Evolutionary conservation across 1,140 invertebrate species (phyloP).

Genomic region (Tetramorium alpestre): DNA sequence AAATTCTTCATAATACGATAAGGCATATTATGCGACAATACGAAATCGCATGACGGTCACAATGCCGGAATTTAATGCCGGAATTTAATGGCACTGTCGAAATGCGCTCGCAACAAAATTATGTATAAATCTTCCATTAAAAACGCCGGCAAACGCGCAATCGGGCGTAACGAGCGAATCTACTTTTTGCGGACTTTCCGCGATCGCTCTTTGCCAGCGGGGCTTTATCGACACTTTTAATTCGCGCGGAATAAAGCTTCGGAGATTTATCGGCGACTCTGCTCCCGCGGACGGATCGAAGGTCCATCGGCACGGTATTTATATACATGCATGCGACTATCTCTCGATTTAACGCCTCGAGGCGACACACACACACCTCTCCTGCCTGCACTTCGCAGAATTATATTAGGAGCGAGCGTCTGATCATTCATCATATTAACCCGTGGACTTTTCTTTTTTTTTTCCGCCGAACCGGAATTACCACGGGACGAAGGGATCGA

Average conservation of each 20-base stretch:
- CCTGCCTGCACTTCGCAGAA: constrained; percentile 43
- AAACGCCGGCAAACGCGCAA: background rate
- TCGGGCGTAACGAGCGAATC: constrained; percentile 27
- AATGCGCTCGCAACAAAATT: constrained; percentile 3
- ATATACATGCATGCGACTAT: constrained; percentile 21
- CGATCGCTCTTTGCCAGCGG: constrained; percentile 48
- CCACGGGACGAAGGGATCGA: constrained; percentile 19
- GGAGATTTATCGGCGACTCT: constrained; percentile 49
- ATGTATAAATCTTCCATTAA: background rate
- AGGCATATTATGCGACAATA: background rate
- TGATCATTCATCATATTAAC: constrained; percentile 58
- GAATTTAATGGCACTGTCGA: background rate
- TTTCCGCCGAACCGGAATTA: constrained; percentile 17
- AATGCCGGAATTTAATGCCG: background rate
- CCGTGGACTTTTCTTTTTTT: background rate
- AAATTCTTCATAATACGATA: background rate
- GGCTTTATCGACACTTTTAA: constrained; percentile 55
- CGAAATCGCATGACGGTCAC: background rate
- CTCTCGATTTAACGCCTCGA: constrained; percentile 46
- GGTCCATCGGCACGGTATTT: constrained; percentile 45
- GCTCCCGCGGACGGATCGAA: constrained; percentile 32
- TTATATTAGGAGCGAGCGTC: constrained; percentile 42
- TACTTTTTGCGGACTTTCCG: constrained; percentile 26
- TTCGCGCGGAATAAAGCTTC: constrained; percentile 57
- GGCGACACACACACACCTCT: constrained; percentile 26